Conservation (phyloP, 64 coral and sea anemone genomes). For the Montipora foliosa region DNA sequence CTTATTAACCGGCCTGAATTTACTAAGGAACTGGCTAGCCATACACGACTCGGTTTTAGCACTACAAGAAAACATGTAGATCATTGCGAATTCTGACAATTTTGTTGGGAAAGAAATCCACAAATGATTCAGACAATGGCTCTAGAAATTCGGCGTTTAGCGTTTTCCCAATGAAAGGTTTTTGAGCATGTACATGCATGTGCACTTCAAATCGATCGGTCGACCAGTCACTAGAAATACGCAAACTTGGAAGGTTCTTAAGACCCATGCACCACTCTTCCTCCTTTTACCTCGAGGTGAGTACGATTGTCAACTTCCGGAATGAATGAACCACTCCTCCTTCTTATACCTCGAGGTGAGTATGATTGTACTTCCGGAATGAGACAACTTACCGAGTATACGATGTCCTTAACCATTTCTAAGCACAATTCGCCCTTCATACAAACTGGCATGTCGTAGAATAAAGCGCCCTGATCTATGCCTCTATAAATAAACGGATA, state of each 20-base stretch:
- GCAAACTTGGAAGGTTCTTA: too few relatives aligned
- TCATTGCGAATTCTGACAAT: conserved; percentile 25
- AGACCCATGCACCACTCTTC: too few relatives aligned
- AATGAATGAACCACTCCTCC: too few relatives aligned
- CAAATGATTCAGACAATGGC: background rate
- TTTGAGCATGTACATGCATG: too few relatives aligned
- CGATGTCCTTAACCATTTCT: conserved; percentile 63
- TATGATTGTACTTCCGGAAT: too few relatives aligned
- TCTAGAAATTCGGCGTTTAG: too few relatives aligned
- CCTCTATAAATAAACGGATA: conserved; percentile 50
- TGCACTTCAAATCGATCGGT: too few relatives aligned
- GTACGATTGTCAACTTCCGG: too few relatives aligned
- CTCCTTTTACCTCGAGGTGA: background rate
- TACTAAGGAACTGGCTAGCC: background rate
- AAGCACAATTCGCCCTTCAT: conserved; percentile 78
- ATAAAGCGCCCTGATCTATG: conserved; percentile 67
- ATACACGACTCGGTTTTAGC: background rate
- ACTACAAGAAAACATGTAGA: background rate
- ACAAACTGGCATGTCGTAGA: conserved; percentile 85
- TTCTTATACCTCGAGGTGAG: too few relatives aligned
- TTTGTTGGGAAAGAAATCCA: background rate
- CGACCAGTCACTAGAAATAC: too few relatives aligned
- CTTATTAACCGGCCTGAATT: conserved; percentile 12
- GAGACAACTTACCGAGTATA: conserved; percentile 51
- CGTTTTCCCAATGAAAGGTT: too few relatives aligned